A percentile compares a stretch with the other conserved stretches of the same genome.
Conservation (phyloP, 2,797 vertebrate species). For the Percopsis omiscomaycus region DNA sequence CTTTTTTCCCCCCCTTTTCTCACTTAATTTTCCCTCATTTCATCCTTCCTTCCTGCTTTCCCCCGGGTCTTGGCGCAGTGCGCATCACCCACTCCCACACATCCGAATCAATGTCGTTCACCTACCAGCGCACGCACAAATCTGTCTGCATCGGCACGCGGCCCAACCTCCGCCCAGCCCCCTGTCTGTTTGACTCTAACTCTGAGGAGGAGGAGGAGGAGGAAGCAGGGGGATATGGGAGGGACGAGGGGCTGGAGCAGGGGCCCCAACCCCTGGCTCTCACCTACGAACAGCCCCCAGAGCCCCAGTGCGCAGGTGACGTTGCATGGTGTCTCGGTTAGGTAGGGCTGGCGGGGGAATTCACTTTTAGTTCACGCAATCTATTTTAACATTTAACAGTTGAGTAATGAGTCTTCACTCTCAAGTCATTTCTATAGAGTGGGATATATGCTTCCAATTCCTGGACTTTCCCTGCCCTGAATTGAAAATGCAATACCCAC, state of each 20-base stretch:
- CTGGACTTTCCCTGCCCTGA: conserved; percentile 4
- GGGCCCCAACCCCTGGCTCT: conserved; percentile 68
- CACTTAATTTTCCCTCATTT: conserved; percentile 59
- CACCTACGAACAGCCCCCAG: conserved; percentile 74
- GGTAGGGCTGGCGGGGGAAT: neutral
- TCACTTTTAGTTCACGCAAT: neutral
- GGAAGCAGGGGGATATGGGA: conserved; percentile 33
- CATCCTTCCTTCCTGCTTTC: conserved; percentile 57
- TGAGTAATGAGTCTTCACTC: no score
- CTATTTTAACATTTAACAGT: no score
- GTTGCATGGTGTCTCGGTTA: conserved; percentile 68
- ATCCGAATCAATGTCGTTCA: conserved; percentile 96
- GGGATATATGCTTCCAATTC: no score
- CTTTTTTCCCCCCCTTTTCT: conserved; percentile 25
- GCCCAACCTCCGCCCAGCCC: conserved; percentile 82
- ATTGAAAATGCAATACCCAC: conserved; percentile 18
- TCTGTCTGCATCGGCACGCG: conserved; percentile 92
- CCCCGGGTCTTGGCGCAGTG: conserved; percentile 78
- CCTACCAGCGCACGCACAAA: conserved; percentile 93
- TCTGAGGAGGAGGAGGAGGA: conserved; percentile 82
- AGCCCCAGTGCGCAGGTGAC: conserved; percentile 89
- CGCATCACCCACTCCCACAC: conserved; percentile 93
- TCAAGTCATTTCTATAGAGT: no score
- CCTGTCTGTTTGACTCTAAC: conserved; percentile 80
- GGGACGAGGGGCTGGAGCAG: conserved; percentile 22